A percentile compares a stretch with the other conserved stretches of the same genome.
phyloP scores from a whole-genome alignment of 2,797 vertebrate species.

The Premnoplex brunnescens region DNA sequence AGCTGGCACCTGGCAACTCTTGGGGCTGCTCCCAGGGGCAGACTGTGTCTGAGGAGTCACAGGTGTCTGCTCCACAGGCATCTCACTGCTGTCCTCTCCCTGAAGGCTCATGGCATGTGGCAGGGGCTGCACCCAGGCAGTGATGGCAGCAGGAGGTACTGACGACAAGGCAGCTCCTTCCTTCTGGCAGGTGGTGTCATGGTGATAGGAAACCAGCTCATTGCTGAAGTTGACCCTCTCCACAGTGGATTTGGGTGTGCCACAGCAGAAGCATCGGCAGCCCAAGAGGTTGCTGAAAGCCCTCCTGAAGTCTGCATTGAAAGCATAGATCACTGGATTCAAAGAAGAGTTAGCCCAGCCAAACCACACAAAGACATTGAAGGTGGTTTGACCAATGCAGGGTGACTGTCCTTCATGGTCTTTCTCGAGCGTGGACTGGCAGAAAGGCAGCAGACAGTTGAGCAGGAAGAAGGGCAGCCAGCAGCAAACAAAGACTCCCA shows the following conservation, averaged over 20 bases:
- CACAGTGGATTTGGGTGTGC: constrained; percentile 47
- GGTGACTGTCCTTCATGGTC: neutral
- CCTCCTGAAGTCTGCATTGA: constrained; percentile 82
- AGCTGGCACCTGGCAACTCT: neutral
- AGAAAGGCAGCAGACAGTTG: constrained; percentile 85
- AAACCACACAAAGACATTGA: constrained; percentile 84
- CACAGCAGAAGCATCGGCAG: constrained; percentile 59
- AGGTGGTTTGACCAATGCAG: constrained; percentile 81
- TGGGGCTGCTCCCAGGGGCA: neutral
- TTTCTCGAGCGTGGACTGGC: constrained; percentile 14
- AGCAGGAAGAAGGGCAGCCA: constrained; percentile 86
- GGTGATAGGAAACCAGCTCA: constrained; percentile 82
- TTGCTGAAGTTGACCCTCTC: constrained; percentile 83
- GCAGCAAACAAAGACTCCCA: constrained; percentile 84
- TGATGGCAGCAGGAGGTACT: neutral
- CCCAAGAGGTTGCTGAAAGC: constrained; percentile 82
- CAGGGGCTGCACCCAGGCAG: constrained; percentile 40
- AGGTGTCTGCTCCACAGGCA: neutral
- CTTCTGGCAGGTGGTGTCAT: constrained; percentile 81
- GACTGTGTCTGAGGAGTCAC: neutral
- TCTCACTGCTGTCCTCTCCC: constrained; percentile 34
- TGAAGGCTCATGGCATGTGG: neutral
- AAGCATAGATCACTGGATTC: constrained; percentile 85
- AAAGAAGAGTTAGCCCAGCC: constrained; percentile 86
- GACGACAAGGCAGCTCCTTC: constrained; percentile 42